Base-by-base conservation (phyloP, 2,113 vertebrate genomes). In the Axis porcinus region DNA sequence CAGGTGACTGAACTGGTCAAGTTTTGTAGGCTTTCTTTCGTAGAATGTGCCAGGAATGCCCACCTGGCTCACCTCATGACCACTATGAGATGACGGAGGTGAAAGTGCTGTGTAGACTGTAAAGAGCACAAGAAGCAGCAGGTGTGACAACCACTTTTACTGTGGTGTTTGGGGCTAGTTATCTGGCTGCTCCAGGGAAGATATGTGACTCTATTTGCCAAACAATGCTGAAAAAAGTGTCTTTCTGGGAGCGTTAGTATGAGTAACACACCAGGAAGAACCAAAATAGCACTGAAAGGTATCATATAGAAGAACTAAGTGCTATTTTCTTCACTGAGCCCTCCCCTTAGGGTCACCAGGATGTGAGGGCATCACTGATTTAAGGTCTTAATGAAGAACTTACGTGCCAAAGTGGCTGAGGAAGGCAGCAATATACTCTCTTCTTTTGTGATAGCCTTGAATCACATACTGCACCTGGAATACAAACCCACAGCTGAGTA, bases 331-430 rank as follows among this genome's bases (percentile, higher is more conserved):
- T 83, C 50, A 88, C 1, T 19, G 85, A 64, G 57, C 12, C 16
- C 27, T 52, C 27, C 16, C 0, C 3, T 21, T 3, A 50, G 17
- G 62, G 47, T 78, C 13, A 55, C 5, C 19, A 43, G 79, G 92
- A 97, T 85, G 82, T 0, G 74, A 92, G 0, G 67, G 12, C 50
- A 92, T 25, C 6, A 15, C 0, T 36, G 57, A 30, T 27, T 3
- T 0, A 4, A 0, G 6, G 57, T 23, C 57, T 54, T 76, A 74
- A 79, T 0, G 7, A 52, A 97, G 97, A 96, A 99, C 99, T 99
- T 98, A 99, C 99, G 99, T 99, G 99, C 99, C 99, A 97, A 99
- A 99, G 98, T 99, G 99, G 98, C 99, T 99, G 96, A 99, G 99
- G 97, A 99, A 99, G 94, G 99, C 99, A 82, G 99, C 99, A 7